phyloP scores from a whole-genome alignment of 1,140 invertebrate species.

The Drosophila neocordata region DNA sequence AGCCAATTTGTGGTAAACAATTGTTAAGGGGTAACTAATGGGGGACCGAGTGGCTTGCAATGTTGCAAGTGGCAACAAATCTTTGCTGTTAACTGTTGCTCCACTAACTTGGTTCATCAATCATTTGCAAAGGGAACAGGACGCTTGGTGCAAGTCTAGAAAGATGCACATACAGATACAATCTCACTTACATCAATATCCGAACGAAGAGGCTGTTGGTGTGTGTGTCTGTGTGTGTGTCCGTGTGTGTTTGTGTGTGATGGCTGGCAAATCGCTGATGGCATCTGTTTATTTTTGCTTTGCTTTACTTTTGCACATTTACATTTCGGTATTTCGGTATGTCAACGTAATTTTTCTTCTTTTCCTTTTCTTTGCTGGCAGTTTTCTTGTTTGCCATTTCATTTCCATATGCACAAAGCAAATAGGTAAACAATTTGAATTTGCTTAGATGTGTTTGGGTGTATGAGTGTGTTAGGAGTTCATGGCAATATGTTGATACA shows the following conservation, averaged over 20 bases:
- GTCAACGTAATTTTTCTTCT: constrained; percentile 75
- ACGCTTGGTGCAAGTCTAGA: background rate
- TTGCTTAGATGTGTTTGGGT: constrained; percentile 18
- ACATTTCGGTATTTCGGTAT: constrained; percentile 47
- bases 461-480: background rate
- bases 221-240: too few relatives aligned
- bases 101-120: constrained; percentile 4
- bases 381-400: constrained; percentile 69
- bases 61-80: constrained; percentile 28
- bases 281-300: constrained; percentile 19
- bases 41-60: background rate
- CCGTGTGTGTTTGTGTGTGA: too few relatives aligned
- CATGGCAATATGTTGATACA: constrained; percentile 31
- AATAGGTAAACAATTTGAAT: constrained; percentile 71
- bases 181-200: too few relatives aligned
- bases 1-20: background rate
- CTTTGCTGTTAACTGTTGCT: constrained; percentile 49
- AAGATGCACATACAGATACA: background rate
- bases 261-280: constrained; percentile 28
- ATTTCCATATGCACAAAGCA: constrained; percentile 78
- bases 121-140: background rate
- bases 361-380: constrained; percentile 42
- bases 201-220: background rate
- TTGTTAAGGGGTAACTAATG: background rate
- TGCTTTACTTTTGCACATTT: constrained; percentile 32